Evolutionary conservation across 2,888 invertebrate genomes (phyloP).

Genomic region (Thera obeliscata): DNA sequence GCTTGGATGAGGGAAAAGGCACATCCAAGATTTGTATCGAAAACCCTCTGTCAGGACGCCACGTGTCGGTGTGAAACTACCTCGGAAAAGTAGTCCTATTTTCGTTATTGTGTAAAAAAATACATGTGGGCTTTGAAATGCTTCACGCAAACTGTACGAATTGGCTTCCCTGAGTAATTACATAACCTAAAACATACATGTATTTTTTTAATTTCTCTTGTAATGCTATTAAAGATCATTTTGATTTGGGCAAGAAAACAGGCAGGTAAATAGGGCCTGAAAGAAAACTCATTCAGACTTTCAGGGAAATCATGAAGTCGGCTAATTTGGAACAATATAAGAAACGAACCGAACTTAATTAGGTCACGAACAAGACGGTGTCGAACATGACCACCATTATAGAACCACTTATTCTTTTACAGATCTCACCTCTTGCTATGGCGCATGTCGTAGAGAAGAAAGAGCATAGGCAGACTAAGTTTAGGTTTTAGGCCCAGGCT

Average conservation of each 20-base stretch:
- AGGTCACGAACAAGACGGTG: slow-evolving; percentile 74
- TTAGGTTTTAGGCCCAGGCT: not conserved
- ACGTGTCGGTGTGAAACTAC: slow-evolving; percentile 48
- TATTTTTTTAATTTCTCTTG: no score
- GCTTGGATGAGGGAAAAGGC: slow-evolving; percentile 54
- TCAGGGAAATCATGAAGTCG: slow-evolving; percentile 42
- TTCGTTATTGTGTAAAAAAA: not conserved
- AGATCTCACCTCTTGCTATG: slow-evolving; percentile 1
- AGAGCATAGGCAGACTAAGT: not conserved
- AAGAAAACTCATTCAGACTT: slow-evolving; percentile 23
- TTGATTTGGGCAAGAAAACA: no score
- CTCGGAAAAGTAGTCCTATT: slow-evolving; percentile 30
- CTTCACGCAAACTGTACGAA: no score
- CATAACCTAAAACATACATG: no score
- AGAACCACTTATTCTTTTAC: slow-evolving; percentile 68
- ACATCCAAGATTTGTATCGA: slow-evolving; percentile 62
- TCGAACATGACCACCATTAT: slow-evolving; percentile 74
- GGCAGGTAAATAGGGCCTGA: slow-evolving; percentile 9
- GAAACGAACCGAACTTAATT: slow-evolving; percentile 70
- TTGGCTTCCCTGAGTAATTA: no score
- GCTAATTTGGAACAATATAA: slow-evolving; percentile 61
- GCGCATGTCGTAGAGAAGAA: not conserved
- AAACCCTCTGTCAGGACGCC: slow-evolving; percentile 65
- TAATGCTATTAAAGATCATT: no score
- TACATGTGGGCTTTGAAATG: not conserved